These are phyloP conservation scores for Dryobates pubescens DNA, from an alignment of 2,797 vertebrate genomes.

Conservation along the genomic window DNA sequence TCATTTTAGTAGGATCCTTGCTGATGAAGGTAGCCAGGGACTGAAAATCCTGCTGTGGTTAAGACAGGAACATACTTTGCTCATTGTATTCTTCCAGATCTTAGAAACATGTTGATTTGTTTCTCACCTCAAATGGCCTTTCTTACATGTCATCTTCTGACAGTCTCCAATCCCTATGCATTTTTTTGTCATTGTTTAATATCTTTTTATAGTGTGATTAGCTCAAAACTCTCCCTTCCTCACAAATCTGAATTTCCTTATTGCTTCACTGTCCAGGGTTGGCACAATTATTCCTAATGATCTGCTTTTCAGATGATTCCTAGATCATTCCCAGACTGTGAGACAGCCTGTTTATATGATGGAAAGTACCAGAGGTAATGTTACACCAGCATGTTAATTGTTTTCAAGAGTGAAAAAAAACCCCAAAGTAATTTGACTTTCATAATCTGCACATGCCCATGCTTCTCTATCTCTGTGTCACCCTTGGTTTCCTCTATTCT, in stretches of 20 bases:
- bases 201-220: conserved; percentile 17
- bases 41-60: neutral
- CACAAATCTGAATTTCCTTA: conserved; percentile 34
- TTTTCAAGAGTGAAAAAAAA: conserved; percentile 42
- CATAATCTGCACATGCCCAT: neutral
- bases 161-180: neutral
- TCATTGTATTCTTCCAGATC: neutral
- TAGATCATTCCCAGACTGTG: conserved; percentile 73
- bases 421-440: neutral
- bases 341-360: conserved; percentile 61
- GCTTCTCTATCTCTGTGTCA: neutral
- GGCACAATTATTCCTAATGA: conserved; percentile 60
- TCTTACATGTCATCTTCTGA: conserved; percentile 26
- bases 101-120: conserved; percentile 12
- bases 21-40: neutral
- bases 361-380: conserved; percentile 57
- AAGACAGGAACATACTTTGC: neutral
- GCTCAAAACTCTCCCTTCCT: conserved; percentile 12
- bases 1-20: neutral
- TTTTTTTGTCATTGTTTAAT: conserved; percentile 49
- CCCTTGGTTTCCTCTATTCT: neutral
- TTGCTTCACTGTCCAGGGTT: conserved; percentile 39
- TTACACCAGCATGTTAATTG: conserved; percentile 39
- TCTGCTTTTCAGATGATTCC: conserved; percentile 69
- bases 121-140: conserved; percentile 42